A percentile compares a stretch with the other conserved stretches of the same genome.
Evolutionary conservation across 2,888 invertebrate genomes (phyloP).

Genomic region (Orthosia cruda): DNA sequence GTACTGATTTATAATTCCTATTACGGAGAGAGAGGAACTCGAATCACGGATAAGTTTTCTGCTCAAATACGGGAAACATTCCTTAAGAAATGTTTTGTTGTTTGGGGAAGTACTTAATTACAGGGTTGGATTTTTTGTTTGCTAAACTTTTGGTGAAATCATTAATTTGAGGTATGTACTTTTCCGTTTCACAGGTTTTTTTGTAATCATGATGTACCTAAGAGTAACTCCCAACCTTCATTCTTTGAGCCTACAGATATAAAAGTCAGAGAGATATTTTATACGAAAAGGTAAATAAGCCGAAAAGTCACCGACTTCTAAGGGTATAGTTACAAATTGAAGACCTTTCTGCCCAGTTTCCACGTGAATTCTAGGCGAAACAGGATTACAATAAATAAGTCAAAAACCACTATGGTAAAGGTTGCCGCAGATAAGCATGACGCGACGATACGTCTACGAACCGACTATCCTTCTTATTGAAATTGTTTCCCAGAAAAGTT

Average conservation of each 20-base stretch:
- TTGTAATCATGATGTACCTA: neutral
- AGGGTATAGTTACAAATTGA: conserved; percentile 12
- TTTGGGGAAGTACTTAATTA: conserved; percentile 22
- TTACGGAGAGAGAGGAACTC: conserved; percentile 44
- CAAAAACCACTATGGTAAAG: neutral
- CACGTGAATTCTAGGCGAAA: neutral
- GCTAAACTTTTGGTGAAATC: conserved; percentile 7
- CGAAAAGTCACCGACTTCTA: conserved; percentile 7
- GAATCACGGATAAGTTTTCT: conserved; percentile 38
- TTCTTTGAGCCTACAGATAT: neutral
- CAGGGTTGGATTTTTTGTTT: conserved; percentile 10
- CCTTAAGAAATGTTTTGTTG: conserved; percentile 35
- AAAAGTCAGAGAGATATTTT: neutral
- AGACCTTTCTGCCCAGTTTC: neutral
- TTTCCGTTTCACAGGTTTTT: neutral
- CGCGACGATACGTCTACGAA: neutral
- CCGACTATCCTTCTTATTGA: neutral
- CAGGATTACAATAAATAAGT: conserved; percentile 1
- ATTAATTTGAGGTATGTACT: conserved; percentile 12
- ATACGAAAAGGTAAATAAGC: neutral
- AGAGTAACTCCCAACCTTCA: neutral
- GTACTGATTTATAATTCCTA: conserved; percentile 68
- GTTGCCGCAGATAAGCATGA: neutral
- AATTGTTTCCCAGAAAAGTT: no score
- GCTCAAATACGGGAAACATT: conserved; percentile 39